Evolutionary conservation across 2,113 vertebrate species (phyloP).

Genomic region (Elachura formosa): DNA sequence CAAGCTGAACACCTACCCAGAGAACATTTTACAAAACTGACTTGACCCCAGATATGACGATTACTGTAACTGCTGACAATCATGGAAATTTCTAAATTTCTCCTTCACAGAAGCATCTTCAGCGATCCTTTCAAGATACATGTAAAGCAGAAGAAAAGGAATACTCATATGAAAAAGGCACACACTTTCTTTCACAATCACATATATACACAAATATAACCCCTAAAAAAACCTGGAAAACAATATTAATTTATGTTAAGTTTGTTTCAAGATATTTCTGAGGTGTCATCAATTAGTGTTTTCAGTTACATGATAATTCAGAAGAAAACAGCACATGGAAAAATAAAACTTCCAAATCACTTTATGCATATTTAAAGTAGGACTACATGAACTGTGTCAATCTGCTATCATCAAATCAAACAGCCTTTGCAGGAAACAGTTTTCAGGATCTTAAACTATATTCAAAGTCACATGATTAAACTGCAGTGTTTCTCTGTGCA

Average conservation of each 20-base stretch:
- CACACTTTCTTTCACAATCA: background rate
- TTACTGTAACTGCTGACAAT: background rate
- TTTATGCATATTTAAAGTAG: background rate
- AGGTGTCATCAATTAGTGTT: background rate
- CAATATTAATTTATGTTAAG: background rate
- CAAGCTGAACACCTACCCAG: background rate
- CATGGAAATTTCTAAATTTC: background rate
- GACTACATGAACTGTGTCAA: background rate
- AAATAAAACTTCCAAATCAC: background rate
- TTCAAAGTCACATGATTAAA: background rate
- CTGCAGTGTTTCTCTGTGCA: background rate
- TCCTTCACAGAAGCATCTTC: background rate
- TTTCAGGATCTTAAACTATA: background rate
- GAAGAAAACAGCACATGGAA: background rate
- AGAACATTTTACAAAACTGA: background rate
- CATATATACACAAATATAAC: background rate
- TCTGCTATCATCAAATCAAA: background rate
- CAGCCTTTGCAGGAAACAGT: background rate
- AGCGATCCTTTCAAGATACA: background rate
- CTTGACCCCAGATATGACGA: background rate
- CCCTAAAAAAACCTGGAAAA: accelerated
- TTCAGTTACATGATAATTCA: background rate
- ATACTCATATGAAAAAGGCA: background rate
- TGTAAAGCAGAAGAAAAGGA: background rate
- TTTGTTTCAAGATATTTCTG: background rate